phyloP scores from a whole-genome alignment of 2,113 vertebrate species.

The Vombatus ursinus region DNA sequence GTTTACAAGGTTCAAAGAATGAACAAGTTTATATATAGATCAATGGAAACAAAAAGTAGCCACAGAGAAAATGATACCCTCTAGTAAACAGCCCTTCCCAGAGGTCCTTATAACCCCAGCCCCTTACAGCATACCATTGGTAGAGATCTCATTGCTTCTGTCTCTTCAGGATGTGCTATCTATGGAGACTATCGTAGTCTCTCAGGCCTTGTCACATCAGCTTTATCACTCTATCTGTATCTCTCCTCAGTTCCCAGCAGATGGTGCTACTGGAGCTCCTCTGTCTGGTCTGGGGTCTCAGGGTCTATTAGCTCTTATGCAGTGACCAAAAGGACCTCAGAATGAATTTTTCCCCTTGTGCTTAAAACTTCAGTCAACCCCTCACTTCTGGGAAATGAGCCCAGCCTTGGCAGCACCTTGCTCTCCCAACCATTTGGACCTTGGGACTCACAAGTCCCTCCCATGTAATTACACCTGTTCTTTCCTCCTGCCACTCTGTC shows the following conservation, averaged over 20 bases:
- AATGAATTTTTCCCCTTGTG: background rate
- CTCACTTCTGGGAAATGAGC: background rate
- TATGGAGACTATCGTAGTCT: background rate
- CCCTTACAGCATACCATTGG: background rate
- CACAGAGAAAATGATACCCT: background rate
- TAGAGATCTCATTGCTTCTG: background rate
- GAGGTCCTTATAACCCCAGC: background rate
- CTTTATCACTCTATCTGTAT: background rate
- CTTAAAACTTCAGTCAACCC: background rate
- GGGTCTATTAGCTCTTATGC: background rate
- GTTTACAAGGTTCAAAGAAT: background rate
- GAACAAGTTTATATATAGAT: background rate
- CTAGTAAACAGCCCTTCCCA: background rate
- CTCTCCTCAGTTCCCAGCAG: background rate
- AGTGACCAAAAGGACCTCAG: background rate
- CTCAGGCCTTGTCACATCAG: background rate
- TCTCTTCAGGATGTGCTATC: background rate
- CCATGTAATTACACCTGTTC: background rate
- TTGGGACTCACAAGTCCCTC: background rate
- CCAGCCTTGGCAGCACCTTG: background rate
- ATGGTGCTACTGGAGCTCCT: background rate
- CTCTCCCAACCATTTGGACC: background rate
- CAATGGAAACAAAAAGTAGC: background rate
- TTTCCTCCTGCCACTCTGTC: background rate
- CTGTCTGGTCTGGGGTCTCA: background rate